Conservation (phyloP, 2,797 vertebrate species). For the Mormyrus proboscirostris region DNA sequence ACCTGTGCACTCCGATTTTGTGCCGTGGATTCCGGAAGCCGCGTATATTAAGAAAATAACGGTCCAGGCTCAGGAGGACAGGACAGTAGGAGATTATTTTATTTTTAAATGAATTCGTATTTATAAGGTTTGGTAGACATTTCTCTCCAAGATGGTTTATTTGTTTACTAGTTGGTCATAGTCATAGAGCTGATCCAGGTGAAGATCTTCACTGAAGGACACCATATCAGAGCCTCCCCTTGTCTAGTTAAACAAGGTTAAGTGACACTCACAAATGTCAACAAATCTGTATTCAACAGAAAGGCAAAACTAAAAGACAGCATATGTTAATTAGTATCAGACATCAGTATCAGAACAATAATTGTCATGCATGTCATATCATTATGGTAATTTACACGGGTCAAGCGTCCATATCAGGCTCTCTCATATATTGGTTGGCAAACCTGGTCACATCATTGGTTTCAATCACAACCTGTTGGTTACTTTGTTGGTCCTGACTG, state of each 20-base stretch:
- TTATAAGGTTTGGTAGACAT: neutral
- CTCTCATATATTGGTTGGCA: neutral
- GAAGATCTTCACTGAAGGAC: neutral
- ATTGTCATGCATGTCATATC: neutral
- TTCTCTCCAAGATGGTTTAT: neutral
- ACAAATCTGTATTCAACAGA: neutral
- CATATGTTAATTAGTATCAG: neutral
- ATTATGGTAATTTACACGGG: neutral
- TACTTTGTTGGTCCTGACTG: neutral
- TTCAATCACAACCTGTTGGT: neutral
- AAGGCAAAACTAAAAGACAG: neutral
- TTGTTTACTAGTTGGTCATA: neutral
- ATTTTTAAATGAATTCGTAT: neutral
- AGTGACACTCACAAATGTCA: neutral
- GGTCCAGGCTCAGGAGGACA: neutral
- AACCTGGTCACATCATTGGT: neutral
- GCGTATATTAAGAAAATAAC: neutral
- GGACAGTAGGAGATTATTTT: neutral
- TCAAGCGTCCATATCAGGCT: neutral
- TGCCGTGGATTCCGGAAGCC: neutral
- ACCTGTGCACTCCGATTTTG: neutral
- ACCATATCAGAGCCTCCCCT: neutral
- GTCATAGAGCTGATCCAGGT: neutral
- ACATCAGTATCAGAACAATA: neutral
- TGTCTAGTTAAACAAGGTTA: neutral